phyloP scores from a whole-genome alignment of 2,113 vertebrate species.

The Lasiurus borealis region DNA sequence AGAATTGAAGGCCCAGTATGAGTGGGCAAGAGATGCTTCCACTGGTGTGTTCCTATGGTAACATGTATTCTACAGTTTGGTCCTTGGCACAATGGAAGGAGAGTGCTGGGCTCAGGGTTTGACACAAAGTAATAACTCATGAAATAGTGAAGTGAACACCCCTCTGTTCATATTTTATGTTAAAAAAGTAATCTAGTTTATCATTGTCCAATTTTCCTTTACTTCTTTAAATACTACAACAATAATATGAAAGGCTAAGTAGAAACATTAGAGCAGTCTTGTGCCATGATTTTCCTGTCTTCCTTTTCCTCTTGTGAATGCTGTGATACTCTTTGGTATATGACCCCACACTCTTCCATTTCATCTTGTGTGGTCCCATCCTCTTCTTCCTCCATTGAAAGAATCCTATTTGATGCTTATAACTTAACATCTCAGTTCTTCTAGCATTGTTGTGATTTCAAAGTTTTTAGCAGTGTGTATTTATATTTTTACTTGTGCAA shows the following conservation, averaged over 20 bases:
- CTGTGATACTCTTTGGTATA: not conserved
- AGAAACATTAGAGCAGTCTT: not conserved
- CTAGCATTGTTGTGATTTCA: not conserved
- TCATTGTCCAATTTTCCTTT: not conserved
- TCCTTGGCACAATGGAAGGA: not conserved
- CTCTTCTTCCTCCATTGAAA: not conserved
- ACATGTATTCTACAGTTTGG: not conserved
- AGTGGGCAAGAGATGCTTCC: not conserved
- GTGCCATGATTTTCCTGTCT: not conserved
- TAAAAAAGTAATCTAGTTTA: not conserved
- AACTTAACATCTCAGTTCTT: not conserved
- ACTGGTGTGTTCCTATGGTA: not conserved
- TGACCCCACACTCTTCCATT: not conserved
- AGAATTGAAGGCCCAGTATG: not conserved
- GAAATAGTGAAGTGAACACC: not conserved
- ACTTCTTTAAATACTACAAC: not conserved
- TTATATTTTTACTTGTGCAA: not conserved
- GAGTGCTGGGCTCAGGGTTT: not conserved
- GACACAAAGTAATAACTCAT: not conserved
- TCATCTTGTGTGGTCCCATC: fast-evolving
- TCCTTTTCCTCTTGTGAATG: not conserved
- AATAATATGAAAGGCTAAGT: not conserved
- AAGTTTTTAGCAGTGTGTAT: not conserved
- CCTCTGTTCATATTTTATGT: not conserved
- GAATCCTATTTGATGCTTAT: not conserved